Evolutionary conservation across 2,113 vertebrate species (phyloP).

Genomic region (Nerophis lumbriciformis): DNA sequence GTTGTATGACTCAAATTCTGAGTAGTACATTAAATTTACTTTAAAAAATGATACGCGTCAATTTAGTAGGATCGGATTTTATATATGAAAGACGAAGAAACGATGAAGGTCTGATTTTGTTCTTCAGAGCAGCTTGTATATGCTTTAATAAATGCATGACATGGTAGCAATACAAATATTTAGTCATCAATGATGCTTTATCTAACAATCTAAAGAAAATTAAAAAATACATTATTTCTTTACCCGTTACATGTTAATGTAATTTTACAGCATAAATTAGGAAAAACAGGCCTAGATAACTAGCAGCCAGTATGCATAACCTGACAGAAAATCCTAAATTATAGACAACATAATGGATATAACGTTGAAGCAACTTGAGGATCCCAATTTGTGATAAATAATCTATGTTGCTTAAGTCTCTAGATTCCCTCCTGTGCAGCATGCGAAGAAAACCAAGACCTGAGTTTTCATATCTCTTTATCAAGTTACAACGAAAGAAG

Average conservation of each 20-base stretch:
- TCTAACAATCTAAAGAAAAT: no score
- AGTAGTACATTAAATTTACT: no score
- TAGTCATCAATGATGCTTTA: no score
- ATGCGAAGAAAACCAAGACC: neutral
- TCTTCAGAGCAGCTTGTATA: no score
- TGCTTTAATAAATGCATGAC: no score
- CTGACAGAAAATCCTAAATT: slow-evolving; percentile 3
- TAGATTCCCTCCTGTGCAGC: neutral
- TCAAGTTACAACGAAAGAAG: neutral
- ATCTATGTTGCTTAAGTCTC: neutral
- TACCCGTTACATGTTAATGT: neutral
- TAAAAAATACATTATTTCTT: neutral
- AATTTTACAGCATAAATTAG: neutral
- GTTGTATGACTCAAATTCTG: no score
- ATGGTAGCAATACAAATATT: no score
- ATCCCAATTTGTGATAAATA: slow-evolving; percentile 4
- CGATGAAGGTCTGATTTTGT: no score
- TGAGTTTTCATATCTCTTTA: neutral
- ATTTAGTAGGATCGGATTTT: no score
- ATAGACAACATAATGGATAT: slow-evolving; percentile 3
- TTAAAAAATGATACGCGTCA: no score
- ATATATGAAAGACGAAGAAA: no score
- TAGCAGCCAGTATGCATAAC: neutral
- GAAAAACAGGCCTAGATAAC: neutral
- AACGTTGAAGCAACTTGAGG: slow-evolving; percentile 7